phyloP scores from a whole-genome alignment of 2,113 vertebrate species.

The Hylia prasina region DNA sequence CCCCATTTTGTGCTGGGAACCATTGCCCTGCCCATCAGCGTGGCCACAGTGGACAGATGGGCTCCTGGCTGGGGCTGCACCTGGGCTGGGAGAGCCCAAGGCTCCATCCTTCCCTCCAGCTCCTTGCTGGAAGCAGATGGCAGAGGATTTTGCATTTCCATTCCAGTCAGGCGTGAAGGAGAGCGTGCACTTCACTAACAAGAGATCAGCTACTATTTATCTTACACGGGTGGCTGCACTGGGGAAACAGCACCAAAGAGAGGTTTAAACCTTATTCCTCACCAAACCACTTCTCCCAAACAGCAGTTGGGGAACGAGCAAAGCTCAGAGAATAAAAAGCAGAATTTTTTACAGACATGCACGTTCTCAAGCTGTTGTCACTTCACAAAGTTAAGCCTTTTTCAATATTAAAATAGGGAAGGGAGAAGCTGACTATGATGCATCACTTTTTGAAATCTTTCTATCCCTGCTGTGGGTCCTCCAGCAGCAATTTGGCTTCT shows the following conservation, averaged over 20 bases:
- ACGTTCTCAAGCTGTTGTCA: fast-evolving
- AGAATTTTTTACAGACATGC: fast-evolving
- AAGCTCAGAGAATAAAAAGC: neutral
- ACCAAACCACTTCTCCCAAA: neutral
- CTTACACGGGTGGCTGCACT: neutral
- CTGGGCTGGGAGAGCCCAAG: neutral
- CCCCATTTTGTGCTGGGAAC: neutral
- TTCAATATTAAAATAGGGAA: neutral
- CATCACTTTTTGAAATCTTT: neutral
- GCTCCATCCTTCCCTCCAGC: neutral
- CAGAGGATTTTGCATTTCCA: neutral
- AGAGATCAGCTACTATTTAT: slow-evolving; percentile 1
- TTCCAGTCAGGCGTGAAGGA: neutral
- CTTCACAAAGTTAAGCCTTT: neutral
- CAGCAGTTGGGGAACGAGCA: neutral
- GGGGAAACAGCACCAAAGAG: neutral
- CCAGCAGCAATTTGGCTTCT: neutral
- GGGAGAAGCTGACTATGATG: fast-evolving
- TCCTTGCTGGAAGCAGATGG: neutral
- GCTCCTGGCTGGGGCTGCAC: neutral
- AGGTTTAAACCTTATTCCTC: neutral
- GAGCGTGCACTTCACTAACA: neutral
- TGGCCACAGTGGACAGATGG: fast-evolving
- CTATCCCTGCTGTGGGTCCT: neutral
- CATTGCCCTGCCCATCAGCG: neutral